Evolutionary conservation across 2,888 invertebrate genomes (phyloP), one percentile per base, ranked within the genome.

Genomic region (Smittia sp.): DNA sequence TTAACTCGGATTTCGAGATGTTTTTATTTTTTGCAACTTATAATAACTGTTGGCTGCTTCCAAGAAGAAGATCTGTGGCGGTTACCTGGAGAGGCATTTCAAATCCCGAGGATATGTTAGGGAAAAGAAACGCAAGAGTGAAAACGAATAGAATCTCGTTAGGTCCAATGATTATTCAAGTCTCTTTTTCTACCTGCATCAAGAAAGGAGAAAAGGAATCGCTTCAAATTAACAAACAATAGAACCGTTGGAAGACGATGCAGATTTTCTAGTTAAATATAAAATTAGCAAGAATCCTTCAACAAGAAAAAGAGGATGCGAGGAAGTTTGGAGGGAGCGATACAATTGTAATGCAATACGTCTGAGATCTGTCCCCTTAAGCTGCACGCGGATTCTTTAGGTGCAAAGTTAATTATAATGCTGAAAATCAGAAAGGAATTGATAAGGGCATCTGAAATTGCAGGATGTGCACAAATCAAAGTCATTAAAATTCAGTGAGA

Each of bases 211-310:
- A 58, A 27, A 63, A 24, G 63, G 27, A 63, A 63, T 63, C 25
- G 27, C 25, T 25, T 63, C 46, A 68, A 68, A 68, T 68, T 68
- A 68, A 52, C 68, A 68, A 68, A 68, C 68, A 68, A 68, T 32
- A 32, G 18, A 15, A 66, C 27, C 27, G 9, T 27, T 11, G 20
- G 46, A 25, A 52, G 22, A 46, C 46, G 68, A 52, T 67, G 66
- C 66, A 67, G 68, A 68, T 68, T 46, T 46, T 46, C 46, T 68
- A 68, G 68, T 41, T 68, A 68, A 68, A 68, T 25, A 32, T 41
- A n/a, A 68, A 68, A 68, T 68, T 68, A 68, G 52, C 68, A 52
- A 52, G 68, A 68, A 68, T 68, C 68, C 46, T 52, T 22, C 22
- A 27, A 20, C n/a, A 20, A 32, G 22, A 1, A 7, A 67, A 67